Base-by-base conservation (phyloP, 2,113 vertebrate genomes). In the Hypanus sabinus region DNA sequence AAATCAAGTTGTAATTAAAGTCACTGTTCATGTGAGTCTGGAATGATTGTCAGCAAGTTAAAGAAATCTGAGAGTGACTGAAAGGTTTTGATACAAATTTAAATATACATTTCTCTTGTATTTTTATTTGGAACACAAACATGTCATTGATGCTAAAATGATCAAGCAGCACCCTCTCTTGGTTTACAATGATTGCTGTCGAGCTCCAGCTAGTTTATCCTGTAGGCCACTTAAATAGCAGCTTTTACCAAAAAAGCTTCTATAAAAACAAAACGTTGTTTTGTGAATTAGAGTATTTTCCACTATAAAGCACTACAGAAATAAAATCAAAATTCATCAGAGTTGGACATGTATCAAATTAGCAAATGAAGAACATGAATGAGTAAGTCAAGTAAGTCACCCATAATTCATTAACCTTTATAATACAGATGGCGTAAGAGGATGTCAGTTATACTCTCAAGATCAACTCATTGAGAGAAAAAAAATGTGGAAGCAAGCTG, bases 91-190 rank as follows among this genome's bases (percentile, higher is more conserved):
- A 71, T 73, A 71, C 90, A 46, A 71, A 36, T 36, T 70, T 46
- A 38, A 92, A 85, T 71, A 92, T 27, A 8, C 36, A 27, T 71
- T 93, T 75, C 36, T 93, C 36, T 93, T 93, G 20, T 27, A 30
- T 5, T 9, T 30, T 38, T 38, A 46, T 55, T 93, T 70, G 6
- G 70, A 93, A 24, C 36, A 70, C 30, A 73, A 73, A 14, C 33
- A 55, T 73, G 10, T 27, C 68, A 38, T 46, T 24, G 46, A 70
- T 73, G 33, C 73, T 46, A 46, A 93, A 3, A 38, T 93, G 38
- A 93, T 73, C 38, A 6, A 55, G 38, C 62, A 93, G 91, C 91
- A 93, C 91, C 88, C 88, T 92, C 88, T 93, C 33, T 93, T 73
- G 91, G 91, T 46, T 93, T 73, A 70, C 3, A 27, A 75, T 5